phyloP scores from a whole-genome alignment of 2,113 vertebrate species.

The Carettochelys insculpta region DNA sequence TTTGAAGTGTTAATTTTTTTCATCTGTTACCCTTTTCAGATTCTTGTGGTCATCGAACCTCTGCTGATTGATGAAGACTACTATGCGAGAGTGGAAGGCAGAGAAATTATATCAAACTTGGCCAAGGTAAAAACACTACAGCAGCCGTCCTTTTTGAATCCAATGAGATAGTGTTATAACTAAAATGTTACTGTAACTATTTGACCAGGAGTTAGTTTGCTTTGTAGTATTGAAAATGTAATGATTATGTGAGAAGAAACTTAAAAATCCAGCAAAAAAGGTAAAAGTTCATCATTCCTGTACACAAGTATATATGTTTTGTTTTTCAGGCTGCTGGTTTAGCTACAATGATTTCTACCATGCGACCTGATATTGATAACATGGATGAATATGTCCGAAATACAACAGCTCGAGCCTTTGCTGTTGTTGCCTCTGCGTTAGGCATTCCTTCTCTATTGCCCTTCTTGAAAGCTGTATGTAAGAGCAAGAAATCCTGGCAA shows the following conservation, averaged over 20 bases:
- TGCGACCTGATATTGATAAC: constrained; percentile 98
- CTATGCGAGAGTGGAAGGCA: constrained; percentile 97
- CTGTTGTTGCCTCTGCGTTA: constrained; percentile 96
- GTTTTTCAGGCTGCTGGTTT: constrained; percentile 91
- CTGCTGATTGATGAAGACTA: constrained; percentile 99
- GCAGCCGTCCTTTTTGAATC: not conserved
- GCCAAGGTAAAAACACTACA: constrained; percentile 88
- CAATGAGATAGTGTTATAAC: not conserved
- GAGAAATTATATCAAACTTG: constrained; percentile 99
- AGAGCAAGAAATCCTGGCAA: constrained; percentile 99
- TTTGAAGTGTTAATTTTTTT: not conserved
- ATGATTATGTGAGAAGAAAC: not conserved
- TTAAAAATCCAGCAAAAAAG: not conserved
- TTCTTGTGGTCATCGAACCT: constrained; percentile 97
- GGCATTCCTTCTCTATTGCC: constrained; percentile 97
- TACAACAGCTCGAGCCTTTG: constrained; percentile 97
- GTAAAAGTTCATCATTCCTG: not conserved
- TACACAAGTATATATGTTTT: not conserved
- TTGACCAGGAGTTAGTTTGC: not conserved
- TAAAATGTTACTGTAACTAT: too few relatives aligned
- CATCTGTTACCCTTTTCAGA: constrained; percentile 75
- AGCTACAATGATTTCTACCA: constrained; percentile 99
- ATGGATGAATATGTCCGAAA: constrained; percentile 99
- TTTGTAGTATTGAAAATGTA: not conserved
- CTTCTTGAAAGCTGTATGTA: constrained; percentile 98